phyloP scores from a whole-genome alignment of 2,113 vertebrate genomes.

The Microcebus murinus region DNA sequence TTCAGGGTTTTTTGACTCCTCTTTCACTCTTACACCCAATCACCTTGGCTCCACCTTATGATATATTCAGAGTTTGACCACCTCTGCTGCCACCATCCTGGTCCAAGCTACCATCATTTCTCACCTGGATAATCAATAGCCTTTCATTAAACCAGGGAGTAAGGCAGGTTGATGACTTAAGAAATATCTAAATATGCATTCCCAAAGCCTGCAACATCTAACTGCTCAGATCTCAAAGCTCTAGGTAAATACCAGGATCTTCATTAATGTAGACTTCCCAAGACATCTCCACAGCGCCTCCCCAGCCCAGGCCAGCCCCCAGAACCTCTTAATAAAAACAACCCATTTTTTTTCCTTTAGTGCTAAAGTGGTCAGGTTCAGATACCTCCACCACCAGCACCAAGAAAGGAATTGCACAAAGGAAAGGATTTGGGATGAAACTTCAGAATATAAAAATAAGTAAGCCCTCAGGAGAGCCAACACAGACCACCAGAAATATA shows the following conservation, averaged over 20 bases:
- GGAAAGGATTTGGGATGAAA: constrained; percentile 20
- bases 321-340: constrained; percentile 42
- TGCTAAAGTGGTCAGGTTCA: constrained; percentile 18
- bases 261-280: not conserved
- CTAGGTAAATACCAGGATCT: not conserved
- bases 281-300: not conserved
- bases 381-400: not conserved
- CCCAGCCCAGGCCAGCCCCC: not conserved
- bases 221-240: not conserved
- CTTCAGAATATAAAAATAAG: constrained; percentile 43
- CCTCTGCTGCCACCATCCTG: not conserved
- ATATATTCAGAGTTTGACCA: not conserved
- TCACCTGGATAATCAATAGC: not conserved
- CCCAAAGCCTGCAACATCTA: not conserved
- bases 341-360: not conserved
- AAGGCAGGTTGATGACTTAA: not conserved
- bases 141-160: not conserved
- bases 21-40: not conserved
- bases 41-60: not conserved
- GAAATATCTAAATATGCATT: constrained; percentile 32
- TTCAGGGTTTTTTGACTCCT: not conserved
- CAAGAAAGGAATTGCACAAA: not conserved
- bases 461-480: not conserved
- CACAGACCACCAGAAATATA: not conserved
- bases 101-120: not conserved